phyloP scores from a whole-genome alignment of 2,888 invertebrate genomes.

The Patella depressa region DNA sequence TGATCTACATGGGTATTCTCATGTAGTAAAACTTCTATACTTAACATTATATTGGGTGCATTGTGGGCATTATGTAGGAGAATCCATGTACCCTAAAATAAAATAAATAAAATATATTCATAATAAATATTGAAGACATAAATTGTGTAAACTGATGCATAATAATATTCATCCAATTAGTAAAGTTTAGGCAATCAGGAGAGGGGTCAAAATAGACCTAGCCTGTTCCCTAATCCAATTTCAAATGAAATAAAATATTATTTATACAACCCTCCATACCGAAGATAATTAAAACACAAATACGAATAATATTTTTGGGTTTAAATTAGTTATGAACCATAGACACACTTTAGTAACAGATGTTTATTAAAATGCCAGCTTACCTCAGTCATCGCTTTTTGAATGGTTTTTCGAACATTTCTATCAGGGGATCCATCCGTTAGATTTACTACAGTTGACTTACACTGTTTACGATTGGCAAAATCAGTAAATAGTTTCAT shows the following conservation, averaged over 20 bases:
- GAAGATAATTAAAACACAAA: too few relatives aligned
- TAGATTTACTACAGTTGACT: conserved; percentile 47
- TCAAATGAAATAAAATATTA: too few relatives aligned
- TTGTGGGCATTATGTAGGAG: conserved; percentile 68
- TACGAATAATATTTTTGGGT: too few relatives aligned
- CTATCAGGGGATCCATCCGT: conserved; percentile 59
- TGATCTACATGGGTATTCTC: conserved; percentile 55
- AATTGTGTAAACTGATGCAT: too few relatives aligned
- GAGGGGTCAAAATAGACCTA: too few relatives aligned
- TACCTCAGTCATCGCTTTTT: conserved; percentile 65
- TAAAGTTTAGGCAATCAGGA: too few relatives aligned
- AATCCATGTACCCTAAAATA: conserved; percentile 65
- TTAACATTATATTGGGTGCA: conserved; percentile 58
- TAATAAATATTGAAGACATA: too few relatives aligned
- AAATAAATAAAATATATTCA: not conserved
- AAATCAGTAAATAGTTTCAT: conserved; percentile 63
- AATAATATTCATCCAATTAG: too few relatives aligned
- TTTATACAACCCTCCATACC: too few relatives aligned
- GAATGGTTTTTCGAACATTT: conserved; percentile 56
- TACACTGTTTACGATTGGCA: conserved; percentile 60
- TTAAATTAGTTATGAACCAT: too few relatives aligned
- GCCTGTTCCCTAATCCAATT: too few relatives aligned
- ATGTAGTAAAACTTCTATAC: conserved; percentile 59
- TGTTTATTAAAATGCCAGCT: not conserved
- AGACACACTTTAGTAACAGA: too few relatives aligned